Base-by-base conservation (phyloP, 2,888 invertebrate genomes). In the Athetis lepigone region DNA sequence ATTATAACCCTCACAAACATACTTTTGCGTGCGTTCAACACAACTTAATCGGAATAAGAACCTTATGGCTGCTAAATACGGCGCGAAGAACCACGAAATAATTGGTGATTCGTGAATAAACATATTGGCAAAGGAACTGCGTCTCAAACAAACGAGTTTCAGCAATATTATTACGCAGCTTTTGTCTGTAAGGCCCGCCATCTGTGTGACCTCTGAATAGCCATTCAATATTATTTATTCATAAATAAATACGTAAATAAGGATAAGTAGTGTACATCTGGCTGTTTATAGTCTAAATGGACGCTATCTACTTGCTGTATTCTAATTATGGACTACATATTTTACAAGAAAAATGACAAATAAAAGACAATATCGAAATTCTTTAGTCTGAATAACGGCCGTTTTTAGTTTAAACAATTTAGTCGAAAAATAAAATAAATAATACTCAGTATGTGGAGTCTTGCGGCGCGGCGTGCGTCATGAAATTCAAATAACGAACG, bases 151-250 rank as follows among this genome's bases (percentile, higher is more conserved):
- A 87, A 88, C 86, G 79, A 80, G 85, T 89, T 88, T 84, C 82
- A 81, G 85, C 75, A 72, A 85, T 86, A 82, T 84, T 88, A 88
- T 73, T 87, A 85, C 64, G 78, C 50, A 82, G 83, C 86, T 85
- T 90, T 90, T 90, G 87, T 91, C 83, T 88, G 88, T 72, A 77
- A 74, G 66, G 70, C 43, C 63, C 66, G 65, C 82, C 88, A 89
- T 87, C 88, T 91, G 90, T 87, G 85, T 89, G 89, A 90, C 90
- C 91, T 89, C 87, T 88, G 87, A 89, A 89, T 89, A 81, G 83
- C 84, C 82, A 87, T 90, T 88, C 87, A 88, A 78, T 75, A 71
- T 75, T 78, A 88, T 86, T 73, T 77, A 77, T 73, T 79, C 67
- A 81, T 81, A 83, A 82, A 80, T 77, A 72, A 75, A 42, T 66